These are phyloP conservation scores for Pedionomus torquatus DNA, from an alignment of 2,113 vertebrate species.

Conservation along the genomic window DNA sequence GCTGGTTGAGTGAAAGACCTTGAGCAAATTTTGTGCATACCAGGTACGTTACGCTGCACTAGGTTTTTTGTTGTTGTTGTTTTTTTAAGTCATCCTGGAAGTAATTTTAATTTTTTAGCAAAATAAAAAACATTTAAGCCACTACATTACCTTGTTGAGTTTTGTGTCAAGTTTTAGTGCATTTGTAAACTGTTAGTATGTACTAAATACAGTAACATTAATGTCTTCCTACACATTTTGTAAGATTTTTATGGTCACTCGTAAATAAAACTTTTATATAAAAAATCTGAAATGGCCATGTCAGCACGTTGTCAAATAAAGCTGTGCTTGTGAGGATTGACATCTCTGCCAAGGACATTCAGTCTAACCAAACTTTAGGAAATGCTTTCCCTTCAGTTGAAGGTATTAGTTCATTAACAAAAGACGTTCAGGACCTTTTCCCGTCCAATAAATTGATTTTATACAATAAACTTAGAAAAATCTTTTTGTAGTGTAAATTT, in stretches of 20 bases:
- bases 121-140: constrained; percentile 2
- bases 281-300: not conserved
- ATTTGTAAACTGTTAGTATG: not conserved
- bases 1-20: constrained; percentile 30
- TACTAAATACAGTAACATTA: not conserved
- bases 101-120: not conserved
- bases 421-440: not conserved
- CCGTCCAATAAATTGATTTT: not conserved
- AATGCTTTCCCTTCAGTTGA: not conserved
- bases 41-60: constrained; percentile 68
- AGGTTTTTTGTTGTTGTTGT: not conserved
- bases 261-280: not conserved
- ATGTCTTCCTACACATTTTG: not conserved
- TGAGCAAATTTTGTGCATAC: constrained; percentile 5
- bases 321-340: not conserved
- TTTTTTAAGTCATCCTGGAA: not conserved
- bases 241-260: not conserved
- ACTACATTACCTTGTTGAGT: not conserved
- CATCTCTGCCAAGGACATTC: not conserved
- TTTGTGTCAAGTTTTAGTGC: not conserved
- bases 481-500: not conserved
- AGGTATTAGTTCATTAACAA: not conserved
- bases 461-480: not conserved
- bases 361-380: not conserved
- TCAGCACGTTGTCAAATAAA: not conserved